A percentile compares a stretch with the other conserved stretches of the same genome.
Conservation (phyloP, 2,113 vertebrate genomes). For the Phalacrocorax carbo region DNA sequence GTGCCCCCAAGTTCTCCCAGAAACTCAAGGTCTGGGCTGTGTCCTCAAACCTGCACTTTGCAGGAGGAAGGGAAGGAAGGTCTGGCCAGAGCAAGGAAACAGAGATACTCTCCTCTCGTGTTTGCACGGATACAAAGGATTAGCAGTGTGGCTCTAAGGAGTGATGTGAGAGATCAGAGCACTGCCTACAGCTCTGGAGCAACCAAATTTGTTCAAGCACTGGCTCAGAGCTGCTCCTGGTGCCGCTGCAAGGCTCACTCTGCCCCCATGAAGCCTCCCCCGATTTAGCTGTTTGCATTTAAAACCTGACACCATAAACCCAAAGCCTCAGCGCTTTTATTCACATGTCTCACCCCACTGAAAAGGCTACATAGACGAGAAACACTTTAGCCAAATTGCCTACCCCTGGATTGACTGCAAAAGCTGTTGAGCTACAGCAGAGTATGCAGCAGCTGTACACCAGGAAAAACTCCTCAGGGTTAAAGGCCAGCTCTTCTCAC, state of each 20-base stretch:
- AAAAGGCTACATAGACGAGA: rapidly evolving
- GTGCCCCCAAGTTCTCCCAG: neutral
- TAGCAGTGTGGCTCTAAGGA: neutral
- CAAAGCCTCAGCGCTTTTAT: neutral
- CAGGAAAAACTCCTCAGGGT: neutral
- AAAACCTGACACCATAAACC: neutral
- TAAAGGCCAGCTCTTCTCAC: neutral
- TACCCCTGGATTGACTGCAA: neutral
- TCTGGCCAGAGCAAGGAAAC: neutral
- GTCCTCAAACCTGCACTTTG: neutral
- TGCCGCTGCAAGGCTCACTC: neutral
- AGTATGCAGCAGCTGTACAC: neutral
- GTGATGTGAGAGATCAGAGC: neutral
- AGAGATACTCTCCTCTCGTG: neutral
- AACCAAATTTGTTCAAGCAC: neutral
- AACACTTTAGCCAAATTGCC: neutral
- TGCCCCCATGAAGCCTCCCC: neutral
- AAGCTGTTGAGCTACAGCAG: neutral
- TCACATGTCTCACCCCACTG: rapidly evolving
- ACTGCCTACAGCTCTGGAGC: neutral
- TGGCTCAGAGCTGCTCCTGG: neutral
- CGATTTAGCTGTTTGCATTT: neutral
- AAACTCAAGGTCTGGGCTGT: neutral
- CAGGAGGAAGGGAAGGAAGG: neutral
- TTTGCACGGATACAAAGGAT: neutral